Evolutionary conservation across 2,113 vertebrate species (phyloP).

Genomic region (Cryptomyrus ogoouensis): DNA sequence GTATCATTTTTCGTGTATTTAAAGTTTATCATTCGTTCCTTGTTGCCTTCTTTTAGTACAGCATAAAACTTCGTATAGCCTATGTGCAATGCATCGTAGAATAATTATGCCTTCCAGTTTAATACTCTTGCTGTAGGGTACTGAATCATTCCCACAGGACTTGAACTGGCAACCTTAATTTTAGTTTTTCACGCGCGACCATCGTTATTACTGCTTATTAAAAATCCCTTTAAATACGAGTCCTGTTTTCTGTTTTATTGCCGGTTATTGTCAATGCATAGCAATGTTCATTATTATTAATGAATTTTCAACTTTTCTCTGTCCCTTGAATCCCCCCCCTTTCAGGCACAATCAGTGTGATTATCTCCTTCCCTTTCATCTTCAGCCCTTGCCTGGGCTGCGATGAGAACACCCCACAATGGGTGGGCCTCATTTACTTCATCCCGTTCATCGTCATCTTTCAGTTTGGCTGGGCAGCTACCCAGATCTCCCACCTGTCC

Average conservation of each 20-base stretch:
- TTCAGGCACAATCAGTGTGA: constrained; percentile 77
- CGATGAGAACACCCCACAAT: constrained; percentile 63
- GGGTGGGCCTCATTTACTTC: constrained; percentile 77
- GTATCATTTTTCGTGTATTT: neutral
- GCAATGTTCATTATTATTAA: neutral
- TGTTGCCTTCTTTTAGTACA: neutral
- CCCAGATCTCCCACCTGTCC: constrained; percentile 87
- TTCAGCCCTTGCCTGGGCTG: constrained; percentile 85
- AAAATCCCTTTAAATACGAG: neutral
- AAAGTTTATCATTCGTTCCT: neutral
- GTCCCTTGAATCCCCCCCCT: neutral
- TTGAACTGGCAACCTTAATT: neutral
- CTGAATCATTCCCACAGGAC: neutral
- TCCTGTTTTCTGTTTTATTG: neutral
- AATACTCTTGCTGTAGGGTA: neutral
- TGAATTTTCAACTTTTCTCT: neutral
- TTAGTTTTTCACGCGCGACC: neutral
- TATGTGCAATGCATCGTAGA: neutral
- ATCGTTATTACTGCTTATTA: neutral
- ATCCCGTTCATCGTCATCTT: constrained; percentile 83
- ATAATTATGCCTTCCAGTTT: neutral
- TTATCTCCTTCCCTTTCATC: constrained; percentile 86
- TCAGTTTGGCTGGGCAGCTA: constrained; percentile 93
- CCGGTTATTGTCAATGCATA: neutral
- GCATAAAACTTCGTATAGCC: neutral